These are phyloP conservation scores for Mythimna pallens DNA, from an alignment of 2,888 invertebrate species.

Conservation along the genomic window DNA sequence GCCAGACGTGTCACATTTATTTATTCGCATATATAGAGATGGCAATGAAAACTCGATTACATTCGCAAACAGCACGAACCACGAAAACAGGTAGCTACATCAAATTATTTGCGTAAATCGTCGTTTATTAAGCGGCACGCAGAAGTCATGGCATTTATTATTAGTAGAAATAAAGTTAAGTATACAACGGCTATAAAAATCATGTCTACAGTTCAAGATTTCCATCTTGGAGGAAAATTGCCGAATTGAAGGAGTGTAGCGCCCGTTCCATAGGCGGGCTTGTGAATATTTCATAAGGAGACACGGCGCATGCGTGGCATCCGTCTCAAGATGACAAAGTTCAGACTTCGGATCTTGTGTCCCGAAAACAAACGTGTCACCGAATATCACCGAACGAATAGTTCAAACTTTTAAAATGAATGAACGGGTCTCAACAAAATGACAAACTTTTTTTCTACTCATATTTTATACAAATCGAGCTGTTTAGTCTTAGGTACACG, in stretches of 20 bases:
- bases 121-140: constrained; percentile 53
- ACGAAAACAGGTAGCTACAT: constrained; percentile 33
- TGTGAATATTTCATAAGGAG: constrained; percentile 71
- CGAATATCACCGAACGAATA: constrained; percentile 4
- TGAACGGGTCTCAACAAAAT: not conserved
- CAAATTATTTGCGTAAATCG: constrained; percentile 56
- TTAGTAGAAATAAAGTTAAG: constrained; percentile 63
- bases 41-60: constrained; percentile 33
- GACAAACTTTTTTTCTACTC: constrained; percentile 3
- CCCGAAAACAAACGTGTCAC: constrained; percentile 48
- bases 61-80: constrained; percentile 26
- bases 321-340: constrained; percentile 67
- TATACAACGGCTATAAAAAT: constrained; percentile 64
- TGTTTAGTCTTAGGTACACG: constrained; percentile 24
- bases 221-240: constrained; percentile 64
- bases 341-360: constrained; percentile 42
- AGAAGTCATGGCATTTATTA: constrained; percentile 62
- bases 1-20: constrained; percentile 37
- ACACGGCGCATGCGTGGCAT: constrained; percentile 69
- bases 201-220: constrained; percentile 66
- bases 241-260: constrained; percentile 61
- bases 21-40: constrained; percentile 21
- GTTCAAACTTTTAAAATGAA: constrained; percentile 17
- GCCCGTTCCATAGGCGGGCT: constrained; percentile 59
- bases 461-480: constrained; percentile 8